Conservation (phyloP, 2,113 vertebrate species). For the Urocitellus parryii region DNA sequence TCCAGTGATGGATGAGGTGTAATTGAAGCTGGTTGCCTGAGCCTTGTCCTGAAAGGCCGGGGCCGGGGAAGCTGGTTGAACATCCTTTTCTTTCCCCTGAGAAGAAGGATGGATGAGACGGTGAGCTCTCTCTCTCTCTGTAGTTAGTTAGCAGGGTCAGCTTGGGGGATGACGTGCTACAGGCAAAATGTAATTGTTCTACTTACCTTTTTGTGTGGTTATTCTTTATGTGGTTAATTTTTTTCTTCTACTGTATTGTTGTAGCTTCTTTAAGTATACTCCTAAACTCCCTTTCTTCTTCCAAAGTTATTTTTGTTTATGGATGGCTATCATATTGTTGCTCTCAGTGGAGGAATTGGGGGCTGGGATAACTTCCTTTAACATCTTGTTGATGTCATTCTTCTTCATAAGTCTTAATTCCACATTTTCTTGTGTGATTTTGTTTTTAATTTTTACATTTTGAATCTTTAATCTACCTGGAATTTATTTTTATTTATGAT, state of each 20-base stretch:
- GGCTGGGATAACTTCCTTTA: not conserved
- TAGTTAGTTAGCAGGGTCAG: too few species aligned
- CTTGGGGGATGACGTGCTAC: too few species aligned
- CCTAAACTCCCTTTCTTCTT: not conserved
- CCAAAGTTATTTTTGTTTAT: not conserved
- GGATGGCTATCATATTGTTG: not conserved
- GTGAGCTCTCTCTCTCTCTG: too few species aligned
- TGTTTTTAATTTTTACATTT: not conserved
- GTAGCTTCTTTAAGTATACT: not conserved
- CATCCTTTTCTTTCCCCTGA: not conserved
- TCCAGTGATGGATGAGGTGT: too few species aligned
- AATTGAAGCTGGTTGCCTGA: not conserved
- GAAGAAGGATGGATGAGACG: not conserved
- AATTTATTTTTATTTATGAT: not conserved
- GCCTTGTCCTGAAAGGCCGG: not conserved
- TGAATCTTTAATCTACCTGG: not conserved
- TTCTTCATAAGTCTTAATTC: not conserved
- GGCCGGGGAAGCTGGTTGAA: not conserved
- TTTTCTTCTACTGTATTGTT: not conserved
- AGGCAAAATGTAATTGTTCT: too few species aligned
- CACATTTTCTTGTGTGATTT: not conserved
- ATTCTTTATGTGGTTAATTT: too few species aligned
- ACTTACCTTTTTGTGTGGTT: too few species aligned
- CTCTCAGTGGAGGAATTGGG: not conserved
- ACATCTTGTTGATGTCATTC: not conserved